Conservation (phyloP, 1,140 invertebrate species). For the Nylanderia fulva region DNA sequence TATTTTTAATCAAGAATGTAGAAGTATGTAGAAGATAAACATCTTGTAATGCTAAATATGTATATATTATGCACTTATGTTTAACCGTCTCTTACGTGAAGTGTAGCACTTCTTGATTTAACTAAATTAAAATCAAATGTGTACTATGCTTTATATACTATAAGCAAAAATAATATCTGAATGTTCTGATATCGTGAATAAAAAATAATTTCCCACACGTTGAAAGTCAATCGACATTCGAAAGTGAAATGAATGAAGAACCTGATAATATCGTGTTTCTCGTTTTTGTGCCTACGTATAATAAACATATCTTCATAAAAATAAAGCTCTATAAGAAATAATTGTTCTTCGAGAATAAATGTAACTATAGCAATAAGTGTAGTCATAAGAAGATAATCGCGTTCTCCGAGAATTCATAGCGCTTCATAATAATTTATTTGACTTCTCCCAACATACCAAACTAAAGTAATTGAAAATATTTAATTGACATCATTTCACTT, state of each 20-base stretch:
- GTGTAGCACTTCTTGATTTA: not conserved
- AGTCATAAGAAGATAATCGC: not conserved
- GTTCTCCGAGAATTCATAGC: not conserved
- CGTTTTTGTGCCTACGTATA: not conserved
- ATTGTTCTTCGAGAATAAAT: slow-evolving; percentile 12
- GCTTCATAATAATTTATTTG: not conserved
- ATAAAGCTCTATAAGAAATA: not conserved
- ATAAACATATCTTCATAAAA: slow-evolving; percentile 18
- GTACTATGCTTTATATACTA: not conserved
- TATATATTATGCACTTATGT: not conserved
- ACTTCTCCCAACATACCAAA: slow-evolving; percentile 13
- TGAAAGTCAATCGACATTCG: slow-evolving; percentile 46
- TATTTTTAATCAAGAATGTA: not conserved
- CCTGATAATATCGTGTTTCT: not conserved
- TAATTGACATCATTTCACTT: slow-evolving; percentile 77
- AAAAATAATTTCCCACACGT: not conserved
- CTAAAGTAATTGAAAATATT: slow-evolving; percentile 49
- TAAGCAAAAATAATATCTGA: not conserved
- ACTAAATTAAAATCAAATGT: not conserved
- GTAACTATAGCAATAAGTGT: not conserved
- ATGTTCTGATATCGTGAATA: not conserved
- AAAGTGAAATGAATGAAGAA: slow-evolving; percentile 71
- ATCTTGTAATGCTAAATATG: not conserved
- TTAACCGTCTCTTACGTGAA: not conserved
- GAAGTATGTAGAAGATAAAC: not conserved